Conservation (phyloP, 1,140 invertebrate species). For the Macrocentrus cingulum region DNA sequence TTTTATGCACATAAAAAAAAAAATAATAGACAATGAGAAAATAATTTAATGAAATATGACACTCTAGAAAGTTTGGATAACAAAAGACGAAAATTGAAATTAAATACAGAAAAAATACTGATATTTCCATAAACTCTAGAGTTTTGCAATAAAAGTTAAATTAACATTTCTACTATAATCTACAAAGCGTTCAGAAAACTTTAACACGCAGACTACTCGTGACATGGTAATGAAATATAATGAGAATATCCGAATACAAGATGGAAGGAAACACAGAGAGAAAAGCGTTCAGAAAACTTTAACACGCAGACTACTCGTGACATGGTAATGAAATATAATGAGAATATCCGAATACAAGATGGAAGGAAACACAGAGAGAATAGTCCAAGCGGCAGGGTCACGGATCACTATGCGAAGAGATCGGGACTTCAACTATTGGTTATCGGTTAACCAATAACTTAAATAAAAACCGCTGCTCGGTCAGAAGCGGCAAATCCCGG, state of each 20-base stretch:
- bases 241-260: constrained; percentile 13
- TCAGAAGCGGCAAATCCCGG: too few species aligned
- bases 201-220: background rate
- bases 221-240: constrained; percentile 27
- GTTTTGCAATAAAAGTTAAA: background rate
- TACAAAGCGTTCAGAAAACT: constrained; percentile 10
- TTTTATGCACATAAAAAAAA: background rate
- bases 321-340: constrained; percentile 27
- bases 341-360: constrained; percentile 11
- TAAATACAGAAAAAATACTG: too few species aligned
- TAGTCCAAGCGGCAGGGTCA: too few species aligned
- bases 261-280: background rate
- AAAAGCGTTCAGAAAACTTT: constrained; percentile 15
- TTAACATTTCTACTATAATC: background rate
- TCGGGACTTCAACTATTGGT: too few species aligned
- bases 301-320: background rate
- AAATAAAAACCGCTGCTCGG: too few species aligned
- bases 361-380: background rate
- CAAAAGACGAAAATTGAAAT: too few species aligned
- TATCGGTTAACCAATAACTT: too few species aligned
- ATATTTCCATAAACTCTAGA: background rate
- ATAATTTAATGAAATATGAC: constrained; percentile 1
- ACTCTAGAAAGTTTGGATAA: too few species aligned
- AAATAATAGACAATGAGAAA: background rate
- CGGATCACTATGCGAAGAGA: too few species aligned